Evolutionary conservation across 2,113 vertebrate species (phyloP), one percentile per base, ranked within the genome.

Genomic region (Gobius niger): DNA sequence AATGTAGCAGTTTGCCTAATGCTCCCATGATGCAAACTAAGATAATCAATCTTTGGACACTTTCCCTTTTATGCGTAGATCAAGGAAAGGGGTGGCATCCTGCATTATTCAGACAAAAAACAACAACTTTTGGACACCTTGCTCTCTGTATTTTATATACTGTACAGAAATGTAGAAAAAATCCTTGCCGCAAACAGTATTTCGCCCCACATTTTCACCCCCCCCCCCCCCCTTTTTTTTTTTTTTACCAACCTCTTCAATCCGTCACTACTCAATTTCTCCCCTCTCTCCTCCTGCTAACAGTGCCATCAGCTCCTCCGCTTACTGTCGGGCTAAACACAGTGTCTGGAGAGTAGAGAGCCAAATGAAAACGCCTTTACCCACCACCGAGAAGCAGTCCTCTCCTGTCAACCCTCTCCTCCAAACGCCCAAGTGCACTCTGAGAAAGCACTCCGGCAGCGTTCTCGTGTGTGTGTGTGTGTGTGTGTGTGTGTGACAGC

Each of bases 341-440:
- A 2, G 15, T 70, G 62, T 64, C 63, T 65, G 62, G 52, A 61
- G 70, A 6, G 42, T 63, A 67, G 51, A 80, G 2, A 34, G 24
- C 24, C 24, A 72, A 83, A 87, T 76, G 76, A 82, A 85, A 83
- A 82, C 82, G 78, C 73, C 68, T 9, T 70, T 56, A 50, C 60
- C 66, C 64, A 56, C 68, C 16, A 10, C 51, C 15, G 71, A 76
- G 75, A 80, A 83, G 62, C 68, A 70, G 68, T 81, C 68, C 76
- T 70, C 79, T 75, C 75, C 82, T 72, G 74, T 76, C 61, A 82
- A 52, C 73, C 78, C 78, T 71, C 82, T 85, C 80, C 76, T 83
- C 64, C 75, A 68, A 78, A 77, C 77, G 66, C 65, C 72, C 62
- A 78, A 16, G 76, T 73, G 73, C 82, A 47, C 82, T 79, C 81